phyloP scores from a whole-genome alignment of 2,113 vertebrate species.

The Plestiodon gilberti region DNA sequence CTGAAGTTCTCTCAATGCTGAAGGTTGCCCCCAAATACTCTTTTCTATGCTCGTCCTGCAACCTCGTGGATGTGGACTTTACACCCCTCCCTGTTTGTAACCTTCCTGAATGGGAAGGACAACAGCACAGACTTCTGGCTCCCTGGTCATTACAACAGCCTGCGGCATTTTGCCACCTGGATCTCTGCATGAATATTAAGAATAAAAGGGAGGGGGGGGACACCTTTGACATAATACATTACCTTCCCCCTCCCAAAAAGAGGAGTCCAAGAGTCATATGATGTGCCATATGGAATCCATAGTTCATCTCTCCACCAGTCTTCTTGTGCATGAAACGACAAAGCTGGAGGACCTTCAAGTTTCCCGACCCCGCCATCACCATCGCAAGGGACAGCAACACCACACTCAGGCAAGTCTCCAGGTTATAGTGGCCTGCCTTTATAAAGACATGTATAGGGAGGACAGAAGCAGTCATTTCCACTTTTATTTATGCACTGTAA shows the following conservation, averaged over 20 bases:
- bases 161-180: neutral
- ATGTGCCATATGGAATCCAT: slow-evolving; percentile 96
- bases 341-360: slow-evolving; percentile 93
- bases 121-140: neutral
- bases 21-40: neutral
- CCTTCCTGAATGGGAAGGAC: neutral
- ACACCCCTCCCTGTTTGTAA: neutral
- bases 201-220: neutral
- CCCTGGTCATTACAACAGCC: neutral
- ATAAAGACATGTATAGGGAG: neutral
- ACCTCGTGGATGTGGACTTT: neutral
- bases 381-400: slow-evolving; percentile 92
- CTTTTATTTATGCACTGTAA: neutral
- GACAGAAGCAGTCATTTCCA: neutral
- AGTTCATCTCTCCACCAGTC: slow-evolving; percentile 96
- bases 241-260: slow-evolving; percentile 96
- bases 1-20: neutral
- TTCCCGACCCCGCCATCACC: slow-evolving; percentile 96
- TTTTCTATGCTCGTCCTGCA: neutral
- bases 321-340: slow-evolving; percentile 96
- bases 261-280: slow-evolving; percentile 97
- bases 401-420: slow-evolving; percentile 93
- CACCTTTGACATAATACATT: slow-evolving; percentile 20
- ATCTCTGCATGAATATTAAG: neutral
- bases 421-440: slow-evolving; percentile 93